Evolutionary conservation across 1,140 invertebrate genomes (phyloP), one percentile per base, ranked within the genome.

Genomic region (Drosophila micromelanica): DNA sequence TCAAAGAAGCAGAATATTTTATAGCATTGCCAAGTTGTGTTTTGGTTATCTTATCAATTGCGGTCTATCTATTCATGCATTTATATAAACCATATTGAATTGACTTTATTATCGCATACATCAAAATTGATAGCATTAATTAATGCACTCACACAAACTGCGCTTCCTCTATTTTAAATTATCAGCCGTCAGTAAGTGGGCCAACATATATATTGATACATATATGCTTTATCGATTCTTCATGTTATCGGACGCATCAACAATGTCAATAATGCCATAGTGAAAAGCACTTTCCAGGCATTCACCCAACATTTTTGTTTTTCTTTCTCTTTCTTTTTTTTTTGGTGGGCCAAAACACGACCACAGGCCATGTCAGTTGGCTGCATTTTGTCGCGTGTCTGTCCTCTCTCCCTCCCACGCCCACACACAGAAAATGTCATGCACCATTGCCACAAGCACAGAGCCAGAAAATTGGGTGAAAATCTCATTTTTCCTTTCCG

Each of bases 381-480:
- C 27, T 27, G 27, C 27, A 27, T 27, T 27, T 27, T 27, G 27
- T 27, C 27, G 27, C 27, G 27, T 27, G 27, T 6, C 4, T 15
- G 9, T 30, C 9, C 8, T 13, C 5, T 57, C 54, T 43, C 48
- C 48, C 49, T 27, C 17, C 51, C 30, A 15, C 27, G 30, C 46
- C 40, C 6, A 23, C 20, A 15, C 63, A 35, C n/a, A n/a, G 45
- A 42, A 59, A 54, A 54, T 68, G 63, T 78, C 75, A 68, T 46
- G 46, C 70, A 61, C 64, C 60, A 65, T 48, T 40, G 69, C 65
- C 67, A 54, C 79, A 63, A 62, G 76, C 84, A 84, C 52, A 60
- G 64, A 87, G 76, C 84, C 79, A 71, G 73, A 89, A 89, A 87
- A 79, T 87, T 89, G 84, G 82, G 82, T 84, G 85, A 89, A 87